Conservation (phyloP, 1,140 invertebrate species). For the Yoshiicerus persimilis region DNA sequence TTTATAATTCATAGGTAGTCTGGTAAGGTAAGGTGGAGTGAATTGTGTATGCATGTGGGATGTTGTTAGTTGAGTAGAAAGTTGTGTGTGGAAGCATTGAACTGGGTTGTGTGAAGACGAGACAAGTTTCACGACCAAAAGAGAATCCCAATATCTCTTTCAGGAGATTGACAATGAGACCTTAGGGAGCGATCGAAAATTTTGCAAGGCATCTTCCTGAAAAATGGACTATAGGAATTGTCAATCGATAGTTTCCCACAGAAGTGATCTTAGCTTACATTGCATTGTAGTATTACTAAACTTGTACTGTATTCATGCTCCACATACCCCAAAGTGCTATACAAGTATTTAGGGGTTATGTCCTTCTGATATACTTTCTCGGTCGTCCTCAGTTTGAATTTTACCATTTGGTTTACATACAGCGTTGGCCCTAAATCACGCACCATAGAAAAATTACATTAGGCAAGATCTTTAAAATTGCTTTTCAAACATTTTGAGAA, state of each 20-base stretch:
- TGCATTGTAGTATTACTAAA: background rate
- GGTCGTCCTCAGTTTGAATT: no score
- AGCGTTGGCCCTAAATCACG: no score
- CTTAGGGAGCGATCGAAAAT: conserved; percentile 44
- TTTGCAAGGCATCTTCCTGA: conserved; percentile 36
- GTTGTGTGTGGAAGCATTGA: background rate
- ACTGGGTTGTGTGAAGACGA: conserved; percentile 18
- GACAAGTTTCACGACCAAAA: background rate
- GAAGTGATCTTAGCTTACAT: background rate
- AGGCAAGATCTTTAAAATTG: no score
- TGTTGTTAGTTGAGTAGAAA: background rate
- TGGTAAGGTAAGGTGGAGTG: background rate
- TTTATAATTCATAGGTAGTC: background rate
- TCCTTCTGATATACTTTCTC: background rate
- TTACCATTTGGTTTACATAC: no score
- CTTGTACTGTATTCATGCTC: background rate
- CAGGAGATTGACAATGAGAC: conserved; percentile 44
- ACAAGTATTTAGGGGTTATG: background rate
- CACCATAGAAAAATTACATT: no score
- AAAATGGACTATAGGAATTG: conserved; percentile 9
- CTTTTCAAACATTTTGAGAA: no score
- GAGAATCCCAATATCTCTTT: conserved; percentile 38
- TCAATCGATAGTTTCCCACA: conserved; percentile 23
- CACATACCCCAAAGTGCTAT: background rate
- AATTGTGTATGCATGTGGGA: background rate